Evolutionary conservation across 2,888 invertebrate genomes (phyloP).

Genomic region (Callyntrura sp.): DNA sequence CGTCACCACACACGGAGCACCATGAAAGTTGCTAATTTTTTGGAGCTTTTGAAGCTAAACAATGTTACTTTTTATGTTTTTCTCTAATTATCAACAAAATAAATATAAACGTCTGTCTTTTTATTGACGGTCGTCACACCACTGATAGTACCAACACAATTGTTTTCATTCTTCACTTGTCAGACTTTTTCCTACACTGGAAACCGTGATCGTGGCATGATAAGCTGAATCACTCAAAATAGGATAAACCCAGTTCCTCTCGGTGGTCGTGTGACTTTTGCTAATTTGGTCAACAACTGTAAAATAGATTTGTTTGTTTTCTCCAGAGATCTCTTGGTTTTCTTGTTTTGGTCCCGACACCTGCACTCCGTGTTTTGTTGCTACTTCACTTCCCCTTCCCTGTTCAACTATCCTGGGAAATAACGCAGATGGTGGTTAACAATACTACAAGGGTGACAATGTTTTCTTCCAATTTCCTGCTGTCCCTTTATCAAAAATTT

Average conservation of each 20-base stretch:
- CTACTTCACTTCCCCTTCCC: not conserved
- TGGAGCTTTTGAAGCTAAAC: not conserved
- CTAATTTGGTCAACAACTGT: not conserved
- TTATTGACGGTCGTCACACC: not conserved
- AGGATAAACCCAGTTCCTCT: too few relatives aligned
- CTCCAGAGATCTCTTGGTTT: not conserved
- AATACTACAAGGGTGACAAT: not conserved
- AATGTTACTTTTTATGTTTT: not conserved
- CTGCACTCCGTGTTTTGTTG: not conserved
- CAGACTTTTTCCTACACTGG: too few relatives aligned
- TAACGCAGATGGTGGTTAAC: not conserved
- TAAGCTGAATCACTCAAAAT: too few relatives aligned
- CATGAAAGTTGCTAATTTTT: conserved; percentile 4
- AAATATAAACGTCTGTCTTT: not conserved
- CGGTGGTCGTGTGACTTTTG: not conserved
- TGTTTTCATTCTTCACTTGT: not conserved
- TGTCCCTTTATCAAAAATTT: conserved; percentile 19
- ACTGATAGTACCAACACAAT: not conserved
- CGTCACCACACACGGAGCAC: not conserved
- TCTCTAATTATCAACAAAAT: too few relatives aligned
- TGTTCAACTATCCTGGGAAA: not conserved
- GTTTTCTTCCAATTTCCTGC: not conserved
- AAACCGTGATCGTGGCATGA: too few relatives aligned
- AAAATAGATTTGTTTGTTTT: not conserved
- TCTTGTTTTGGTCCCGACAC: not conserved